Base-by-base conservation (phyloP, 2,113 vertebrate species). In the Rutilus rutilus region DNA sequence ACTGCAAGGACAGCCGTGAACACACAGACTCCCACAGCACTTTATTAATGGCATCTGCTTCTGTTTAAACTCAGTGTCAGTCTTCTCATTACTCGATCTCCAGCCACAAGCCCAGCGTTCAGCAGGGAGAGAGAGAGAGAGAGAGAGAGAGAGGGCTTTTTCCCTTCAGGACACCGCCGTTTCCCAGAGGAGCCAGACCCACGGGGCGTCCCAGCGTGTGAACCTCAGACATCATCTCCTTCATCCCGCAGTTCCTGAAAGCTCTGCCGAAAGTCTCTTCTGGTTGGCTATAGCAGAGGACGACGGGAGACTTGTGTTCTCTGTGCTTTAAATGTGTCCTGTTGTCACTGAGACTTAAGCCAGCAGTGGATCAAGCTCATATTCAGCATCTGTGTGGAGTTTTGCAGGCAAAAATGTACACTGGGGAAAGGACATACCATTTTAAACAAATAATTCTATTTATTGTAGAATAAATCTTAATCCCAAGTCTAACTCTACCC, bases 1-100 rank as follows among this genome's bases (percentile, higher is more conserved):
- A 54, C 67, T 81, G 64, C 54, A 87, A 73, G 76, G 73, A 74
- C 52, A 82, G 64, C 74, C 33, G n/a, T 69, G 50, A 45, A 74
- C 50, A 74, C 81, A 45, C 67, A 77, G 33, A 69, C 42, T 30
- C 42, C 50, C 77, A 87, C 71, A 88, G 86, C 78, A 90, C 90
- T 93, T 93, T 92, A 93, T 93, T 92, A 93, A 88, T 42, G n/a
- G 88, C 94, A 95, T 93, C 92, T 95, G 93, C 90, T 95, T 93
- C 86, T 78, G 91, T 90, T 94, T 94, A 92, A 81, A 90, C 89
- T 90, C 80, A 87, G 85, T 86, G 88, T 92, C 88, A 71, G 84
- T 92, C 89, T 85, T 90, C 87, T 90, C 89, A 91, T 87, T 92
- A 92, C 86, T 82, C 90, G 69, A 90, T 78, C 57, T 83, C 86